Conservation (phyloP, 2,888 invertebrate genomes). For the Tenthredo livida region DNA sequence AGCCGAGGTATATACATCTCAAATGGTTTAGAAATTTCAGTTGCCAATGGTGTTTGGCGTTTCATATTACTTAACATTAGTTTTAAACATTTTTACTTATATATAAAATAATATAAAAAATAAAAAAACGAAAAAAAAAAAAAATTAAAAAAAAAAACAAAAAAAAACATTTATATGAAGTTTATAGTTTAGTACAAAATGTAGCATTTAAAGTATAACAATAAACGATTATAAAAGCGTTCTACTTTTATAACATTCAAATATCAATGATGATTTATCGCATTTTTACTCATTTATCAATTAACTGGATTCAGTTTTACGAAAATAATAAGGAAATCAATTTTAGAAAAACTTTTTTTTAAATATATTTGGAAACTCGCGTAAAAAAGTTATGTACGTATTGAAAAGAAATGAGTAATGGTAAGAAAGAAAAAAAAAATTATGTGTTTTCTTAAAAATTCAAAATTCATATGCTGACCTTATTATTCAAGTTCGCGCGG, state of each 20-base stretch:
- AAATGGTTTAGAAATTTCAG: conserved; percentile 24
- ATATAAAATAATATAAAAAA: conserved; percentile 64
- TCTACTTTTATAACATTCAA: conserved; percentile 27
- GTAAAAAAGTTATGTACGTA: no score
- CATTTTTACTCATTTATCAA: not conserved
- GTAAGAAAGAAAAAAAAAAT: not conserved
- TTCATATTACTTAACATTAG: conserved; percentile 34
- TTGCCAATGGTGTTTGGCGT: conserved; percentile 12
- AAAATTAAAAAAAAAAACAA: not conserved
- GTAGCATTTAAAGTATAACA: conserved; percentile 65
- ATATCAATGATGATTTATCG: conserved; percentile 18
- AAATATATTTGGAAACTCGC: no score
- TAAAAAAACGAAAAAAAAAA: not conserved
- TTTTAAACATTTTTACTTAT: conserved; percentile 61
- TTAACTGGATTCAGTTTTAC: not conserved
- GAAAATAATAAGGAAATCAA: not conserved
- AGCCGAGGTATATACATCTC: conserved; percentile 9
- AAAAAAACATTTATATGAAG: conserved; percentile 62
- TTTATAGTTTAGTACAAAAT: conserved; percentile 67
- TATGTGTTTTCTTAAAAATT: not conserved
- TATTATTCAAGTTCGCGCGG: no score
- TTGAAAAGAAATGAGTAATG: not conserved
- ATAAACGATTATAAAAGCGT: conserved; percentile 55
- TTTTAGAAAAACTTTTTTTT: not conserved
- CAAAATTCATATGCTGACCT: no score